Evolutionary conservation across 2,113 vertebrate genomes (phyloP), one percentile per base, ranked within the genome.

Genomic region (Psephotus haematonotus): DNA sequence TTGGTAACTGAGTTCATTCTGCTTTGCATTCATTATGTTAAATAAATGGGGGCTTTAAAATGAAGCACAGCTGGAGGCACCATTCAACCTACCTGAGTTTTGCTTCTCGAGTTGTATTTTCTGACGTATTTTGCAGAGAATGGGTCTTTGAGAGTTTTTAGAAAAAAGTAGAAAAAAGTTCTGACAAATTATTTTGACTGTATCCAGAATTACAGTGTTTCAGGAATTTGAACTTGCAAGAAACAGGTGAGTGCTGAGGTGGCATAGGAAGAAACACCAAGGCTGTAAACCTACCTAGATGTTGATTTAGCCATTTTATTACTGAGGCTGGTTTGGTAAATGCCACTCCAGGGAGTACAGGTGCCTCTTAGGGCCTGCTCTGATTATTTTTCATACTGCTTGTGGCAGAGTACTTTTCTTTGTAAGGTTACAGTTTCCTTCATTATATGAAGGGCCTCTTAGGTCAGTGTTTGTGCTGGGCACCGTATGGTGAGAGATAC

Each of bases 101-200:
- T 81, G 24, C 80, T 86, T 79, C 69, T 86, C 27, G 37, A 68
- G 62, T 64, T 90, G 57, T 91, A 49, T 88, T 86, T 93, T 62
- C 63, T 79, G 46, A 70, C 71, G 35, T 65, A 44, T 95, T 96
- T 95, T 92, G 80, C 62, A 76, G 92, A 84, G 96, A 91, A 71
- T 65, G 37, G 82, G 65, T 74, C 25, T 79, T n/a, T 8, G 55
- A 60, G 76, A 67, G 76, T 9, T 86, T 74, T 95, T 63, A 53
- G 59, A 11, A 79, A 79, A 74, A 93, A 33, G 50, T 88, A 8
- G 13, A 71, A 59, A 41, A 75, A 67, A 37, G 23, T 82, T 92
- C 43, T 78, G 77, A 87, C 52, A 72, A 68, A 44, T 44, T 5
- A 72, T 84, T 68, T 92, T 76, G 65, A n/a, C 17, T 67, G 60